Conservation (phyloP, 2,888 invertebrate genomes). For the Agrenia bidenticulata region DNA sequence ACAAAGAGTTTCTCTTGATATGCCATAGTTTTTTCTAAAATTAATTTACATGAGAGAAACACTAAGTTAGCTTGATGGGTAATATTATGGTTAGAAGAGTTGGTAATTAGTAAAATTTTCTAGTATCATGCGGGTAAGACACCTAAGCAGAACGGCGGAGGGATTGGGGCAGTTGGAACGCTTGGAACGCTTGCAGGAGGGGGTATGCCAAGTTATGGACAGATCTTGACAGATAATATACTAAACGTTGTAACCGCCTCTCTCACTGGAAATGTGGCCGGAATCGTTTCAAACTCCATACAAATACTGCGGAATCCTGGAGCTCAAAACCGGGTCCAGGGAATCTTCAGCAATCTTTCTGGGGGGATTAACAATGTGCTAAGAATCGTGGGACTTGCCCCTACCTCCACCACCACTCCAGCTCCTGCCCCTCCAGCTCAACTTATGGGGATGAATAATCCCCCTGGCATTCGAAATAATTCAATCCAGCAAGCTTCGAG, state of each 20-base stretch:
- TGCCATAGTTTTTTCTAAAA: no score
- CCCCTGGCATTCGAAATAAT: background rate
- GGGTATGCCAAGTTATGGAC: background rate
- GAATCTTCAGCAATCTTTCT: slow-evolving; percentile 5
- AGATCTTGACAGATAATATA: slow-evolving; percentile 11
- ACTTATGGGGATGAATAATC: background rate
- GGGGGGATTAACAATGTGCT: background rate
- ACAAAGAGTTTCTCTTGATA: no score
- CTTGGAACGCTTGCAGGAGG: background rate
- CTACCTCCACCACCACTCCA: slow-evolving; percentile 3
- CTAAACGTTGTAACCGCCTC: slow-evolving; percentile 17
- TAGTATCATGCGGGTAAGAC: no score
- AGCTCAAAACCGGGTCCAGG: slow-evolving; percentile 13
- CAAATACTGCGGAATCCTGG: slow-evolving; percentile 14
- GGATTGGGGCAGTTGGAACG: background rate
- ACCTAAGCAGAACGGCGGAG: no score
- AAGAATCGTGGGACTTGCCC: background rate
- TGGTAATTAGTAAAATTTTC: no score
- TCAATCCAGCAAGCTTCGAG: background rate
- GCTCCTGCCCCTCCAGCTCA: background rate
- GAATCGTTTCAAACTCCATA: slow-evolving; percentile 13
- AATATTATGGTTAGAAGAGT: no score
- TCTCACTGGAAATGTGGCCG: slow-evolving; percentile 19
- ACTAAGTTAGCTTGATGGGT: no score
- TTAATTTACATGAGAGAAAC: no score